Conservation (phyloP, 1,140 invertebrate species). For the Drosophila rufa region DNA sequence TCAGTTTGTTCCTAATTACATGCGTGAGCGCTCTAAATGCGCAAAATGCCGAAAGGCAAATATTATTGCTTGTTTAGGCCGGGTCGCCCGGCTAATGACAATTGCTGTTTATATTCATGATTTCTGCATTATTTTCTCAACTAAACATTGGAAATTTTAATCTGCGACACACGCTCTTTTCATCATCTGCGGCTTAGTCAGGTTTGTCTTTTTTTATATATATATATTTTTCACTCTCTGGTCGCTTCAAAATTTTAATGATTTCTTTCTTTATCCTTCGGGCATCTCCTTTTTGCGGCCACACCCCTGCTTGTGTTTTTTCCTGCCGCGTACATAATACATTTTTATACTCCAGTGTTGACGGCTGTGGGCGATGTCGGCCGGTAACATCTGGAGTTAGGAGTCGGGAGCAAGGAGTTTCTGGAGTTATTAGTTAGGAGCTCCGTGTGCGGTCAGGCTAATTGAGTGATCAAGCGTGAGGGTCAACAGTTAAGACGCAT, state of each 20-base stretch:
- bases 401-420: background rate
- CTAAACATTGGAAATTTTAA: slow-evolving; percentile 52
- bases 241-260: slow-evolving; percentile 35
- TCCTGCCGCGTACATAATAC: slow-evolving; percentile 4
- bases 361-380: slow-evolving; percentile 42
- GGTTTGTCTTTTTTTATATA: slow-evolving; percentile 39
- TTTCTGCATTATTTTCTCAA: slow-evolving; percentile 46
- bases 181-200: slow-evolving; percentile 55
- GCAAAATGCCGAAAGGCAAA: slow-evolving; percentile 58
- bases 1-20: slow-evolving; percentile 62
- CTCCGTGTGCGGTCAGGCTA: slow-evolving; percentile 57
- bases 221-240: background rate
- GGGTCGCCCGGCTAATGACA: slow-evolving; percentile 23
- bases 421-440: slow-evolving; percentile 28
- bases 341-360: slow-evolving; percentile 45
- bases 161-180: slow-evolving; percentile 59
- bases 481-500: slow-evolving; percentile 47
- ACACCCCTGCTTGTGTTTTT: slow-evolving; percentile 27
- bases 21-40: slow-evolving; percentile 68
- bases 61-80: slow-evolving; percentile 64
- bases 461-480: slow-evolving; percentile 65
- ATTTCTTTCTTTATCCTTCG: slow-evolving; percentile 41
- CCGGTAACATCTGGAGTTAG: slow-evolving; percentile 49
- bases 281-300: slow-evolving; percentile 38
- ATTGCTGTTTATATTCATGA: slow-evolving; percentile 42